Percentiles rank a stretch among this genome's conserved stretches.
Evolutionary conservation across 2,113 vertebrate species (phyloP).

Genomic region (Gavia stellata): DNA sequence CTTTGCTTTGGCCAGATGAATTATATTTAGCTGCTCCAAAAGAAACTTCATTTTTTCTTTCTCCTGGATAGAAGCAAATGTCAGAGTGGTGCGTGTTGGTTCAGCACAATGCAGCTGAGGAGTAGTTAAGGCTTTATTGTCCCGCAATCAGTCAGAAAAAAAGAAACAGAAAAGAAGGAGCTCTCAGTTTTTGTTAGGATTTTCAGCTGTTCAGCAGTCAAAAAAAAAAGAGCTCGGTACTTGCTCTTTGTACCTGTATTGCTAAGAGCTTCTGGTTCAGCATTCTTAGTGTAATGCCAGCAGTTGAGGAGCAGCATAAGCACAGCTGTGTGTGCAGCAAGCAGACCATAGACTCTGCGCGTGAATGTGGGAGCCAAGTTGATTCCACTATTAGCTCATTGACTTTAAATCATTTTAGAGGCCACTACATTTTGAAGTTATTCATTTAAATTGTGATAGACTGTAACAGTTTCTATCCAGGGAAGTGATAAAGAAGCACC

Average conservation of each 20-base stretch:
- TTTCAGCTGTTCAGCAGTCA: background rate
- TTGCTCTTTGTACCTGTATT: background rate
- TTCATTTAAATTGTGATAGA: constrained; percentile 17
- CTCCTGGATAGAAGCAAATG: background rate
- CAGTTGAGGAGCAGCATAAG: background rate
- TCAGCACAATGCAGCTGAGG: background rate
- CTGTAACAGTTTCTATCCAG: background rate
- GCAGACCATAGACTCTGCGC: background rate
- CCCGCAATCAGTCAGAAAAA: fast-evolving
- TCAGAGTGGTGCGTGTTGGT: background rate
- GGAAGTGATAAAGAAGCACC: background rate
- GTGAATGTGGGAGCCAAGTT: background rate
- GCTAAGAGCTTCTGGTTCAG: background rate
- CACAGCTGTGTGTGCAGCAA: background rate
- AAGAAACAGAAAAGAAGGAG: background rate
- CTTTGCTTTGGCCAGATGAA: background rate
- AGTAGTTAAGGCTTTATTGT: background rate
- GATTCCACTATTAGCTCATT: background rate
- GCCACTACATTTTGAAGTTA: background rate
- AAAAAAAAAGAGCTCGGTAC: background rate
- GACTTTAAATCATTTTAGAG: constrained; percentile 24
- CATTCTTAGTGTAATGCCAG: background rate
- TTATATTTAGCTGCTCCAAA: background rate
- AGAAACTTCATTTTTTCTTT: background rate
- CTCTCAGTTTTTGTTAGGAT: background rate